Percentiles rank a stretch among this genome's conserved stretches.
phyloP scores from a whole-genome alignment of 2,113 vertebrate genomes.

The Nothobranchius kuhntae region DNA sequence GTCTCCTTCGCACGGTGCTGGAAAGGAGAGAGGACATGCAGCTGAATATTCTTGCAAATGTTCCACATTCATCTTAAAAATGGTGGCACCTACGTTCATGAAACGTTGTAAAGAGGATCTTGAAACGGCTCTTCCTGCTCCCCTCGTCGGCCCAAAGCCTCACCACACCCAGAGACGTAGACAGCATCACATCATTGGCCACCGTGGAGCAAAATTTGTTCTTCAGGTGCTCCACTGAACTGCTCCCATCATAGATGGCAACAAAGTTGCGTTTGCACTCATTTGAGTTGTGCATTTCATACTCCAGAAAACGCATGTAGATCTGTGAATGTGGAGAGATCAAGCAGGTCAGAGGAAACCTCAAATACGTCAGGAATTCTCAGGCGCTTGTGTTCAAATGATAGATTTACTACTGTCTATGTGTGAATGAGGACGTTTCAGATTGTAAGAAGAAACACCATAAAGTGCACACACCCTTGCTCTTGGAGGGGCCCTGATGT shows the following conservation, averaged over 20 bases:
- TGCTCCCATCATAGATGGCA: slow-evolving; percentile 95
- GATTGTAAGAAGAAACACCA: background rate
- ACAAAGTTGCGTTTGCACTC: slow-evolving; percentile 98
- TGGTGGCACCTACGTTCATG: slow-evolving; percentile 87
- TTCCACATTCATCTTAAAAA: background rate
- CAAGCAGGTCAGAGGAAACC: background rate
- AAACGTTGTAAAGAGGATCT: slow-evolving; percentile 98
- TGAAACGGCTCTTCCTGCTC: slow-evolving; percentile 92
- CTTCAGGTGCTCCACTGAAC: slow-evolving; percentile 93
- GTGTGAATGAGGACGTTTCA: background rate
- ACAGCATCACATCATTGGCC: slow-evolving; percentile 95
- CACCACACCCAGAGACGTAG: slow-evolving; percentile 89
- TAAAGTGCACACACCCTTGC: slow-evolving; percentile 82
- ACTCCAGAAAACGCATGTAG: slow-evolving; percentile 95
- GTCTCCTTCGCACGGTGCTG: slow-evolving; percentile 90
- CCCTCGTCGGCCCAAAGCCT: slow-evolving; percentile 98
- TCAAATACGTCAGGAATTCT: background rate
- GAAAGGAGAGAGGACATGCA: background rate
- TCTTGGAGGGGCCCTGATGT: slow-evolving; percentile 89
- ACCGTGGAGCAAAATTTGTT: slow-evolving; percentile 99
- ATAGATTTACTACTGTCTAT: background rate
- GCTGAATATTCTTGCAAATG: too few relatives aligned
- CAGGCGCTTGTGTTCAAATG: background rate
- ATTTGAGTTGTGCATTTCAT: slow-evolving; percentile 99
- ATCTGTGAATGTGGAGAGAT: slow-evolving; percentile 78